Evolutionary conservation across 2,888 invertebrate species (phyloP), one percentile per base, ranked within the genome.

Genomic region (Drosophila ezoana): DNA sequence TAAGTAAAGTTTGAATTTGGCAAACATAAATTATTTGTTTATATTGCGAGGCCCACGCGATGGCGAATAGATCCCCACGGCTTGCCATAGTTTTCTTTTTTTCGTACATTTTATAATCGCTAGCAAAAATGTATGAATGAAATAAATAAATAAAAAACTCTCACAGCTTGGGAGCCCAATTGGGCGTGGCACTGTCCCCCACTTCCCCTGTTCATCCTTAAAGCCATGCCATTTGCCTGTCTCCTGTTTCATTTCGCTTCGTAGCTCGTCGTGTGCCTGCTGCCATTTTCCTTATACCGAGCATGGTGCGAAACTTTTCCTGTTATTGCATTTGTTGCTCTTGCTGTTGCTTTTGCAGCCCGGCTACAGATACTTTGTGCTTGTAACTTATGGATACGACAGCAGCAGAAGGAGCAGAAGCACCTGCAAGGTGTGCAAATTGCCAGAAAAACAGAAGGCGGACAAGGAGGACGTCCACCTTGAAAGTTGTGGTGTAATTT

Each of bases 1-100:
- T 82, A 88, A 80, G 83, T 72, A 86, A 86, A 88, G 81, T 88
- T 87, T 89, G 86, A 89, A 88, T 80, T 89, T 76, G 73, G 74
- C 72, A 72, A 65, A 75, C 80, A 82, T 74, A 86, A 88, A 88
- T 88, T 82, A 81, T 89, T 76, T 73, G 78, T 9, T 13, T 18
- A 66, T 75, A 64, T 69, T 44, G 61, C 69, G 33, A 16, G 45
- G 35, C 10, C 14, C 13, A n/a, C 9, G 33, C 33, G 14, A 20
- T 23, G 33, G 37, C 20, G 38, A 60, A 63, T 67, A 65, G 33
- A 48, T 86, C 71, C 85, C 85, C 44, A 47, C 14, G 72, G 65
- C 48, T 33, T 52, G 59, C 35, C 60, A 70, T 76, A 79, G 77
- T 79, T 75, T 18, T 45, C 57, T 51, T 69, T 61, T 71, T 54